Conservation (phyloP, 2,888 invertebrate species). For the Omphaloscelis lunosa region DNA sequence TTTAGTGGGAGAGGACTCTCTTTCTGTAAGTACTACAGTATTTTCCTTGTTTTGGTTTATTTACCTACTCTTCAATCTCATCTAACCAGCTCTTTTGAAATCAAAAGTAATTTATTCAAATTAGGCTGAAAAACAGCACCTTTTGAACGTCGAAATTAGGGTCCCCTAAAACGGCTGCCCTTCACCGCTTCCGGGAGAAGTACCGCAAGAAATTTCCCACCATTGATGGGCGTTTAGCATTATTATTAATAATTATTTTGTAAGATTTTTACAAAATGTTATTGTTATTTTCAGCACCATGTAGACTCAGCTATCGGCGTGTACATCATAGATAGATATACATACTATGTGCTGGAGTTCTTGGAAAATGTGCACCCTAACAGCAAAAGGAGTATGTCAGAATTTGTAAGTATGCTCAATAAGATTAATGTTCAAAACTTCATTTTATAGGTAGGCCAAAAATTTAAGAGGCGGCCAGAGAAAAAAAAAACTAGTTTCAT, state of each 20-base stretch:
- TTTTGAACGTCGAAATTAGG: neutral
- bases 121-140: neutral
- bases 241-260: too few relatives aligned
- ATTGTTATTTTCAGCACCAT: conserved; percentile 94
- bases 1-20: conserved; percentile 99
- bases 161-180: neutral
- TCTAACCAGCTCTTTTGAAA: too few relatives aligned
- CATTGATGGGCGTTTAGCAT: too few relatives aligned
- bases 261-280: neutral
- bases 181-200: neutral
- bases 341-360: conserved; percentile 99
- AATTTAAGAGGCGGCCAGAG: too few relatives aligned
- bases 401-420: conserved; percentile 94
- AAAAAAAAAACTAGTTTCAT: too few relatives aligned
- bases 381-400: conserved; percentile 96
- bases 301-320: conserved; percentile 99
- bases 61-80: too few relatives aligned
- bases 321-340: conserved; percentile 99
- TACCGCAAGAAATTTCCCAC: neutral
- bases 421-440: too few relatives aligned
- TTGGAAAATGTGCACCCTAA: conserved; percentile 97
- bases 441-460: too few relatives aligned
- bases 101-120: neutral
- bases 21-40: conserved; percentile 93
- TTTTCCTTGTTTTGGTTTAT: neutral